A percentile compares a stretch with the other conserved stretches of the same genome.
Conservation (phyloP, 1,140 invertebrate species). For the Drosophila novamexicana region DNA sequence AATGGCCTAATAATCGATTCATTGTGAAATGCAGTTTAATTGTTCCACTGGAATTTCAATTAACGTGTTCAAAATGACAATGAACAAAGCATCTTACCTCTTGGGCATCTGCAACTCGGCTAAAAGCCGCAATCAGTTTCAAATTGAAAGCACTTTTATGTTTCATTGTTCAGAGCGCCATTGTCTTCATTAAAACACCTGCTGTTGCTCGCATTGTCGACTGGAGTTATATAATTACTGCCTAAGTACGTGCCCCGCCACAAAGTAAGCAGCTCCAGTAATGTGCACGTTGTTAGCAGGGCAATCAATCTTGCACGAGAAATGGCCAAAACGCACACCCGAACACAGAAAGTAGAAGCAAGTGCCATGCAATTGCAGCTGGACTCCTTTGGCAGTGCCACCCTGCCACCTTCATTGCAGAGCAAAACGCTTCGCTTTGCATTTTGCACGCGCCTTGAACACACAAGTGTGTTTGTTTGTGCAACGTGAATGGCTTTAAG, state of each 20-base stretch:
- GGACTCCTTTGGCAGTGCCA: conserved; percentile 6
- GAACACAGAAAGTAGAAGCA: conserved; percentile 1
- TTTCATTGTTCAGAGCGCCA: conserved; percentile 12
- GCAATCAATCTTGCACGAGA: conserved; percentile 56
- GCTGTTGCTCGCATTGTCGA: neutral
- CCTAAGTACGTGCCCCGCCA: conserved; percentile 9
- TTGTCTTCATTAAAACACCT: conserved; percentile 28
- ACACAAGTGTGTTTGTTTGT: conserved; percentile 62
- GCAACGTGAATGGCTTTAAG: conserved; percentile 67
- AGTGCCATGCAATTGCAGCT: conserved; percentile 11
- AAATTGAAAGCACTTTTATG: conserved; percentile 14
- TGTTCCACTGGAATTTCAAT: conserved; percentile 2
- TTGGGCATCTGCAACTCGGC: neutral
- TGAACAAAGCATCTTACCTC: neutral
- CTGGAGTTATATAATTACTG: conserved; percentile 14
- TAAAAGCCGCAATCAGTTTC: conserved; percentile 18
- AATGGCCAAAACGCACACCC: conserved; percentile 38
- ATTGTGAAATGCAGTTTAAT: conserved; percentile 2
- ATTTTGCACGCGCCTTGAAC: conserved; percentile 60
- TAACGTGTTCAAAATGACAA: conserved; percentile 4
- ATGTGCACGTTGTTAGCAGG: conserved; percentile 44
- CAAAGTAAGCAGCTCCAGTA: conserved; percentile 22
- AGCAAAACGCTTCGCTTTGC: conserved; percentile 27
- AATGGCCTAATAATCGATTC: conserved; percentile 1
- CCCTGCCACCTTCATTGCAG: neutral